Percentiles rank a stretch among this genome's conserved stretches.
These are phyloP conservation scores for Dasysyrphus albostriatus DNA, from an alignment of 2,888 invertebrate genomes.

Conservation along the genomic window DNA sequence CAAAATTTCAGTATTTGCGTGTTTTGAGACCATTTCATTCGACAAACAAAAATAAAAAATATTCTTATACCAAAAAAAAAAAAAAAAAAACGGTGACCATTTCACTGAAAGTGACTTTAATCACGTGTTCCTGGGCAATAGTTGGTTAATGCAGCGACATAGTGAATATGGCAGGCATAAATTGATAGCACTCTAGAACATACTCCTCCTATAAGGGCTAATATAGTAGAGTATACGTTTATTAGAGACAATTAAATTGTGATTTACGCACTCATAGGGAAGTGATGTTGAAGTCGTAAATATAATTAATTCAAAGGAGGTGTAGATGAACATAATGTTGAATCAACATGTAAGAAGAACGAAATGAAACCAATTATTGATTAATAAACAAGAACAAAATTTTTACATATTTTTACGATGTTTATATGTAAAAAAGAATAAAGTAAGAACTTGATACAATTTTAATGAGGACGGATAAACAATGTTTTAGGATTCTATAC, in stretches of 20 bases:
- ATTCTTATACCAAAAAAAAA: not conserved
- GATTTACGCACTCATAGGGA: conserved; percentile 55
- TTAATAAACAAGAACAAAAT: not conserved
- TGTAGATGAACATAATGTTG: not conserved
- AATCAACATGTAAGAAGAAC: conserved; percentile 6
- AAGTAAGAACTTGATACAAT: too few species aligned
- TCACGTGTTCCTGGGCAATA: conserved; percentile 52
- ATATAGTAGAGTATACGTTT: not conserved
- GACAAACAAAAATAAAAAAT: not conserved
- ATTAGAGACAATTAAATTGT: conserved; percentile 47
- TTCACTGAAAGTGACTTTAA: conserved; percentile 53
- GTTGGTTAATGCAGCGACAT: conserved; percentile 8
- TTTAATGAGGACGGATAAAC: too few species aligned
- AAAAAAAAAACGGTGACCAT: conserved; percentile 49
- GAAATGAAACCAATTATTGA: not conserved
- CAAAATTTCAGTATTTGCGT: conserved; percentile 48
- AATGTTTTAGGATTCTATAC: too few species aligned
- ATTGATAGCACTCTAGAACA: conserved; percentile 14
- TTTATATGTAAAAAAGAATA: not conserved
- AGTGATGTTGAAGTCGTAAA: conserved; percentile 26
- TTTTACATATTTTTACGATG: not conserved
- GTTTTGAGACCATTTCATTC: conserved; percentile 30
- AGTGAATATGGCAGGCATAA: not conserved
- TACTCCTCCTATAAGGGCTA: not conserved
- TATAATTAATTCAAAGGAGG: conserved; percentile 19